phyloP scores from a whole-genome alignment of 2,888 invertebrate species.

The Steinernema scapterisci region DNA sequence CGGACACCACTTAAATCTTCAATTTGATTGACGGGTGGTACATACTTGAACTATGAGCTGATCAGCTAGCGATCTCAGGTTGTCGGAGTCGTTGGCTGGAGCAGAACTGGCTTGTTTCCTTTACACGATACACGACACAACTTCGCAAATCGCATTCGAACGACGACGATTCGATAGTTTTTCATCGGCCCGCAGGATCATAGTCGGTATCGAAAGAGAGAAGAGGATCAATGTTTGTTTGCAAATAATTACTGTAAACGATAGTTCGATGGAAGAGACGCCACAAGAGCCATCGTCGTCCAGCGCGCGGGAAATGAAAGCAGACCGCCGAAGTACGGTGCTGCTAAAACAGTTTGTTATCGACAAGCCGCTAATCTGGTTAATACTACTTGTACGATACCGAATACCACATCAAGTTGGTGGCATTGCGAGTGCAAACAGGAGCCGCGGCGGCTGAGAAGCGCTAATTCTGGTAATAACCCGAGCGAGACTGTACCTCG shows the following conservation, averaged over 20 bases:
- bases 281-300: not conserved
- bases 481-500: not conserved
- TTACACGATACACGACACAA: not conserved
- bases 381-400: constrained; percentile 32
- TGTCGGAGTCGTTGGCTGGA: not conserved
- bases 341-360: constrained; percentile 29
- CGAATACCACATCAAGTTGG: constrained; percentile 22
- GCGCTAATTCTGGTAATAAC: constrained; percentile 1
- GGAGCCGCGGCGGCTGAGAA: not conserved
- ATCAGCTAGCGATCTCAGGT: not conserved
- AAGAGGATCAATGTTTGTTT: constrained; percentile 25
- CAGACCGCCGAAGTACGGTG: constrained; percentile 9
- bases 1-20: constrained; percentile 7
- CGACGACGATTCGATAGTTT: not conserved
- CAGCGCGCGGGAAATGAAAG: constrained; percentile 15
- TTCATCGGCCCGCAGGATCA: not conserved
- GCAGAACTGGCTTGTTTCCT: not conserved
- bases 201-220: constrained; percentile 20
- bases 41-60: not conserved
- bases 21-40: constrained; percentile 12
- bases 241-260: constrained; percentile 32
- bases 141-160: not conserved
- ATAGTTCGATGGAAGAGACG: not conserved
- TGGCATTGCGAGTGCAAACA: constrained; percentile 4
- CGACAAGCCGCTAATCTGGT: constrained; percentile 31